These are phyloP conservation scores for Mormyrops boulengeri DNA, from an alignment of 2,797 vertebrate species.

Conservation along the genomic window DNA sequence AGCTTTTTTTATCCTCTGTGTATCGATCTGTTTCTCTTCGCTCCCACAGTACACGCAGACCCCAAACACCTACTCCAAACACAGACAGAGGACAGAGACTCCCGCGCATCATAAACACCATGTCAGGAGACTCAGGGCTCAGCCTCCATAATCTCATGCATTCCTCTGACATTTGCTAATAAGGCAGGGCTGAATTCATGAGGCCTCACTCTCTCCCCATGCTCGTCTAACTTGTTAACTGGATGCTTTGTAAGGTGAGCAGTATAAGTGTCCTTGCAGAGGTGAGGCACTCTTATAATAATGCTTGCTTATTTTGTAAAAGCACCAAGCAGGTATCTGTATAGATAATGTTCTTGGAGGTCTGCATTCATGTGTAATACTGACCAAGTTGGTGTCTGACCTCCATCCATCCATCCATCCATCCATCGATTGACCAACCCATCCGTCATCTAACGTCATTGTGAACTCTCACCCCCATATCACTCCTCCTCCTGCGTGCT, in stretches of 20 bases:
- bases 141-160: background rate
- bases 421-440: background rate
- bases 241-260: background rate
- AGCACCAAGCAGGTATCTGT: background rate
- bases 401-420: background rate
- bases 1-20: background rate
- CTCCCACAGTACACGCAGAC: background rate
- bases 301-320: background rate
- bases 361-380: background rate
- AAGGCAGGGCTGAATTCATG: background rate
- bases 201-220: background rate
- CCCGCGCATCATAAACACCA: background rate
- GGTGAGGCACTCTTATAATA: background rate
- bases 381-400: background rate
- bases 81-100: background rate
- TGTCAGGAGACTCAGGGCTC: background rate
- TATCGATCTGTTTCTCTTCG: background rate
- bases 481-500: background rate
- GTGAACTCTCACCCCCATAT: background rate
- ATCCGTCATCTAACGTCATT: background rate
- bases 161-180: constrained; percentile 8
- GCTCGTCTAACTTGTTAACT: background rate
- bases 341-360: background rate
- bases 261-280: background rate
- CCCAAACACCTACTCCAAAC: background rate